Percentiles rank a stretch among this genome's conserved stretches.
phyloP scores from a whole-genome alignment of 2,888 invertebrate genomes.

The Tiliacea citrago region DNA sequence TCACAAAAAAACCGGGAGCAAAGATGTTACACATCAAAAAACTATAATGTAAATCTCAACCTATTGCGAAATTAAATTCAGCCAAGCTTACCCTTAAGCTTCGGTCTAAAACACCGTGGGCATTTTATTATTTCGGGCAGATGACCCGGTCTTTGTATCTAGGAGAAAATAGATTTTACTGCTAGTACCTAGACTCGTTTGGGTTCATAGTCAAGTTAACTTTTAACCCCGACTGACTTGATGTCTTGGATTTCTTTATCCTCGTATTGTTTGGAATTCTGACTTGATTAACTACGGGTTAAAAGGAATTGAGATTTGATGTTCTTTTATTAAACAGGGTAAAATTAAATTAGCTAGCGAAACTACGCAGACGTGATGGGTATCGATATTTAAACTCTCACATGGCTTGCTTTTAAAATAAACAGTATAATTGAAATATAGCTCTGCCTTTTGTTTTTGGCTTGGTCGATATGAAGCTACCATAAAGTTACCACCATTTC shows the following conservation, averaged over 20 bases:
- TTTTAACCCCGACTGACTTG: conserved; percentile 50
- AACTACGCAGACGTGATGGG: too few species aligned
- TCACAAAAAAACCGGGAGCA: too few species aligned
- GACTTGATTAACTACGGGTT: conserved; percentile 5
- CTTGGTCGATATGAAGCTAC: not conserved
- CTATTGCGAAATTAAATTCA: conserved; percentile 9
- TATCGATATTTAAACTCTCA: too few species aligned
- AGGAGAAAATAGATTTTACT: conserved; percentile 65
- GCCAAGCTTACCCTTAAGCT: conserved; percentile 43
- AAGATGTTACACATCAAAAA: not conserved
- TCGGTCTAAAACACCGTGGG: conserved; percentile 62
- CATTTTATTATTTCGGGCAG: conserved; percentile 67
- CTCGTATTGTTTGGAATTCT: conserved; percentile 20
- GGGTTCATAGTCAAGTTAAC: conserved; percentile 61
- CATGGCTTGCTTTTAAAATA: too few species aligned
- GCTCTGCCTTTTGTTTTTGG: not conserved
- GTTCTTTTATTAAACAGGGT: too few species aligned
- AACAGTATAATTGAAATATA: not conserved
- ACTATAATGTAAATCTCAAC: not conserved
- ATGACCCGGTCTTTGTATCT: conserved; percentile 65
- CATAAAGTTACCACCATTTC: not conserved
- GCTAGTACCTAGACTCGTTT: conserved; percentile 44
- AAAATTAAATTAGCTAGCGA: too few species aligned
- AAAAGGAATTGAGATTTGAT: not conserved
- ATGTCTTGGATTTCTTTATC: conserved; percentile 52